Base-by-base conservation (phyloP, 2,113 vertebrate species). In the Rhinopomastus cyanomelas region DNA sequence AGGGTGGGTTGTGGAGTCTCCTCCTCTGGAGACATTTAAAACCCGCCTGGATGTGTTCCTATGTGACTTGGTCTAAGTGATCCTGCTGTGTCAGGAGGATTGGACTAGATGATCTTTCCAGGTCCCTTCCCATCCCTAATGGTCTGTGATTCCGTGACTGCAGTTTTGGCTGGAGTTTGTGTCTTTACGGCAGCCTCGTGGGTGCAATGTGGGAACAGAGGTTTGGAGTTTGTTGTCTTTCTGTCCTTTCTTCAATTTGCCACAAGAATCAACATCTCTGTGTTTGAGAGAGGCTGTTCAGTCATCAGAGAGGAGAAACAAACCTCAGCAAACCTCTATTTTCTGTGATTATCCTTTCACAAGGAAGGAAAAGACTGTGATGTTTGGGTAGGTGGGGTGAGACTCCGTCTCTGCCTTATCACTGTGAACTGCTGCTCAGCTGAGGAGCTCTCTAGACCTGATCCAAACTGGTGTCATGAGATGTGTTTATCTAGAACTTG, bases 151-250 rank as follows among this genome's bases (percentile, higher is more conserved):
- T n/a, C n/a, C n/a, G n/a, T 15, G 12, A 16, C 81, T 84, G 37
- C 0, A 0, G 29, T 20, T 36, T 52, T 80, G 46, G 32, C 59
- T 57, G 12, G 44, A 42, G 39, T 42, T 42, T 0, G 0, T 11
- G 46, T 65, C 34, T 85, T 61, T 52, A 23, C 80, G 85, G n/a
- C 83, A 88, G 17, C 49, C 36, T 57, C 23, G 15, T 7, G 49
- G 26, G 29, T 12, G 18, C 1, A 0, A 5, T 77, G 68, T 3
- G 1, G 80, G 72, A 74, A 5, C 48, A 44, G n/a, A 56, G 48
- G 23, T 34, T 86, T 53, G 67, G 29, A 12, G 59, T 34, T 34
- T 15, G 2, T 14, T 51, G 22, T 55, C 30, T 65, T 81, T 55
- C 44, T 66, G n/a, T 46, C 22, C 55, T 77, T 36, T 29, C 67